Conservation (phyloP, 2,113 vertebrate species). For the Mohoua ochrocephala region DNA sequence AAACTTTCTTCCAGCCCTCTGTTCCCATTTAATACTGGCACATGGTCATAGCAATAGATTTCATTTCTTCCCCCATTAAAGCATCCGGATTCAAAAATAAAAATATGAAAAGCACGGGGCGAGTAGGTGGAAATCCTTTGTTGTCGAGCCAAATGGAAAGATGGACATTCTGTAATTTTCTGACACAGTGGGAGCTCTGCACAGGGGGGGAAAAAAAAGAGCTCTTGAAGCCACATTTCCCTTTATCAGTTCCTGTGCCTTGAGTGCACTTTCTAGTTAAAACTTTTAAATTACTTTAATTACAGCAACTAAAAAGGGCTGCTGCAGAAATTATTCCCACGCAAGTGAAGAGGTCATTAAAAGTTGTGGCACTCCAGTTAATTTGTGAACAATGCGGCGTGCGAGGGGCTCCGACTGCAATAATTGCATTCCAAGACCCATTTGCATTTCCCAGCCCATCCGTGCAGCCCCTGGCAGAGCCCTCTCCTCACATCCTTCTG, state of each 20-base stretch:
- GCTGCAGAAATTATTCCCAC: background rate
- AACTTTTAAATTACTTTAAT: constrained; percentile 61
- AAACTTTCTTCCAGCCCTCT: background rate
- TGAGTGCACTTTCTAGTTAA: constrained; percentile 49
- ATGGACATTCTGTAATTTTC: constrained; percentile 59
- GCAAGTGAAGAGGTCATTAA: constrained; percentile 9
- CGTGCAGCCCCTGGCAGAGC: background rate
- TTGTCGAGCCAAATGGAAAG: constrained; percentile 44
- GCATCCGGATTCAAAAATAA: constrained; percentile 23
- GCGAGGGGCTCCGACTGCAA: background rate
- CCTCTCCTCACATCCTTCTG: background rate
- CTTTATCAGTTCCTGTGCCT: constrained; percentile 22
- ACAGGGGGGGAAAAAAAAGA: background rate
- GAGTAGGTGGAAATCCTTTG: constrained; percentile 55
- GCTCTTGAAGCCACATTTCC: constrained; percentile 17
- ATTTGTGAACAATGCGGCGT: background rate
- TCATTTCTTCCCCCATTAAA: background rate
- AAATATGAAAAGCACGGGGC: background rate
- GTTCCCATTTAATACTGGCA: background rate
- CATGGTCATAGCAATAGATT: background rate
- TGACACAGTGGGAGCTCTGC: constrained; percentile 44
- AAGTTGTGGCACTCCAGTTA: background rate
- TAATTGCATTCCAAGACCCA: background rate
- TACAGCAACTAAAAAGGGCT: constrained; percentile 5
- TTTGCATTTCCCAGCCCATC: background rate